These are phyloP conservation scores for Sandelia bainsii DNA, from an alignment of 2,797 vertebrate genomes.

Conservation along the genomic window DNA sequence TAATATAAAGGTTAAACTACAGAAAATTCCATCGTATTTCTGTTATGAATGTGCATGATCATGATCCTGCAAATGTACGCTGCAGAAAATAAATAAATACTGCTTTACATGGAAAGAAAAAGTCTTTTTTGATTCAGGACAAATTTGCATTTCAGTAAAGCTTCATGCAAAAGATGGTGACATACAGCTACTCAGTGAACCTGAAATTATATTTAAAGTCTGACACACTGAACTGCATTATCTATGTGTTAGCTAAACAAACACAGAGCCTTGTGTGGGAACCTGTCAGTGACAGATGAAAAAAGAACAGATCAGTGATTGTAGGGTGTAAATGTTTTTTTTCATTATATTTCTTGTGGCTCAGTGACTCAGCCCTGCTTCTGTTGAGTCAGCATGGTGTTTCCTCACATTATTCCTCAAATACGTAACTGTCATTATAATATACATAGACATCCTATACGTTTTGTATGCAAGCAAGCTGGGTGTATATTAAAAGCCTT, in stretches of 20 bases:
- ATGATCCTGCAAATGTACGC: background rate
- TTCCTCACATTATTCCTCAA: background rate
- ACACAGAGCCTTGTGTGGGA: background rate
- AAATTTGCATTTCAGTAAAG: constrained; percentile 31
- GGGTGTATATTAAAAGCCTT: background rate
- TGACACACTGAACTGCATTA: background rate
- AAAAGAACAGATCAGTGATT: constrained; percentile 10
- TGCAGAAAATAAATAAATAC: background rate
- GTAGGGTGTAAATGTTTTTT: constrained; percentile 5
- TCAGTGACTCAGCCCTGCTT: background rate
- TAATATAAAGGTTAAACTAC: constrained; percentile 10
- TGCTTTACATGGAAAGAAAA: background rate
- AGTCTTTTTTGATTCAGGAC: background rate
- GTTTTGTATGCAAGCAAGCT: background rate
- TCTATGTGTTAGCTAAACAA: background rate
- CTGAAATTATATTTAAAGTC: constrained; percentile 7
- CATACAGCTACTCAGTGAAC: background rate
- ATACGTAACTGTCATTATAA: no score
- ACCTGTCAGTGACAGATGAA: constrained; percentile 3
- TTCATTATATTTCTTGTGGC: background rate
- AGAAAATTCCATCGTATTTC: constrained; percentile 2
- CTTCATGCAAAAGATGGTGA: constrained; percentile 6
- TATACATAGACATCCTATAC: background rate
- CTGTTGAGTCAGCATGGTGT: constrained; percentile 8
- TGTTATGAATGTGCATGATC: background rate